Conservation (phyloP, 2,797 vertebrate species). For the Sardinella longiceps region DNA sequence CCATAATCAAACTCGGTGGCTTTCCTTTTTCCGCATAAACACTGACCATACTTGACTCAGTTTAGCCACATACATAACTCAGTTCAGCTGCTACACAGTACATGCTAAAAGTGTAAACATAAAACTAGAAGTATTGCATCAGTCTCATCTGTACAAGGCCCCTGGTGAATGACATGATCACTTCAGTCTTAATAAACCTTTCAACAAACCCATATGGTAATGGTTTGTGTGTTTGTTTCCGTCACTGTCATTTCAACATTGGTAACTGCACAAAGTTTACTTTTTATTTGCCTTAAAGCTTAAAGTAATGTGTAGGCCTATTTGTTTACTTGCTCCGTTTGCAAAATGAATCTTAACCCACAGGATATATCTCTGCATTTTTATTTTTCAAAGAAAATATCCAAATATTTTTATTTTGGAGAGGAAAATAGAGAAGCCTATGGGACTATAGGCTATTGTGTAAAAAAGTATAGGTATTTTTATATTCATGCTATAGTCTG, state of each 20-base stretch:
- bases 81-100: neutral
- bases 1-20: too few species aligned
- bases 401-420: too few species aligned
- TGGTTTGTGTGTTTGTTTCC: neutral
- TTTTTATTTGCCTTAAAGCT: too few species aligned
- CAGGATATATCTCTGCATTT: too few species aligned
- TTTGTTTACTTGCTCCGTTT: too few species aligned
- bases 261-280: too few species aligned
- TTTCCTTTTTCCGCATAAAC: neutral
- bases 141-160: neutral
- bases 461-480: neutral
- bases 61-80: neutral
- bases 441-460: neutral
- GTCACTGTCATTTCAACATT: neutral
- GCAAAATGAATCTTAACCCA: too few species aligned
- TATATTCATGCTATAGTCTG: neutral
- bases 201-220: neutral
- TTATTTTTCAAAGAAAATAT: too few species aligned
- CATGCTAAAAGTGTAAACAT: neutral
- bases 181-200: constrained; percentile 20
- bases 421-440: too few species aligned
- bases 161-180: neutral
- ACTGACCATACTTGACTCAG: neutral
- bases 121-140: neutral
- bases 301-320: too few species aligned